A percentile compares a stretch with the other conserved stretches of the same genome.
Evolutionary conservation across 2,888 invertebrate genomes (phyloP).

Genomic region (Rhyacophila evoluta): DNA sequence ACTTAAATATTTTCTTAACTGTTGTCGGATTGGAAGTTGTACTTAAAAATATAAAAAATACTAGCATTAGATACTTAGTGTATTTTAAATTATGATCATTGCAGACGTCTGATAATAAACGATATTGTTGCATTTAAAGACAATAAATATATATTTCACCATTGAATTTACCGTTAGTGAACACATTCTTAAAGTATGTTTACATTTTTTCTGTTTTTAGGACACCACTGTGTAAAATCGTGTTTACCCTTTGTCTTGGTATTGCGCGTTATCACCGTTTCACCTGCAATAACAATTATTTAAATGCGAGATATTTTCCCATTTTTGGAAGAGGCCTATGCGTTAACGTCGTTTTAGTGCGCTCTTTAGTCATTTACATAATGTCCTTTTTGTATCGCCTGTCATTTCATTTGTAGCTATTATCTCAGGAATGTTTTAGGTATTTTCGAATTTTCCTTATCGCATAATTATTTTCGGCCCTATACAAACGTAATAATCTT

Average conservation of each 20-base stretch:
- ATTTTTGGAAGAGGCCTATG: background rate
- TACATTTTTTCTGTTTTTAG: no score
- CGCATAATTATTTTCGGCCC: background rate
- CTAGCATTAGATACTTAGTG: no score
- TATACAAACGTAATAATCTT: background rate
- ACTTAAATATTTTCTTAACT: no score
- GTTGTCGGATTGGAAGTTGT: no score
- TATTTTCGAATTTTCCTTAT: background rate
- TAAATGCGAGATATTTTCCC: background rate
- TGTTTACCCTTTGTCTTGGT: background rate
- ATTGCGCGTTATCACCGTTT: background rate
- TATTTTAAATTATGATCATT: no score
- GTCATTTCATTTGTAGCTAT: background rate
- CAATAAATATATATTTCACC: no score
- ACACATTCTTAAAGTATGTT: no score
- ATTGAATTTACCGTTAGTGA: no score
- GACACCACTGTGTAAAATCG: background rate
- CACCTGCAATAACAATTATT: background rate
- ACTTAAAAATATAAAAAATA: no score
- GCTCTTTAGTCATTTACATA: background rate
- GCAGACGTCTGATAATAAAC: no score
- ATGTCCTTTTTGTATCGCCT: background rate
- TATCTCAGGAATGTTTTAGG: background rate
- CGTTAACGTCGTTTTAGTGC: background rate
- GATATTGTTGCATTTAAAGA: no score